These are phyloP conservation scores for Motacilla alba DNA, from an alignment of 2,113 vertebrate species.

Conservation along the genomic window DNA sequence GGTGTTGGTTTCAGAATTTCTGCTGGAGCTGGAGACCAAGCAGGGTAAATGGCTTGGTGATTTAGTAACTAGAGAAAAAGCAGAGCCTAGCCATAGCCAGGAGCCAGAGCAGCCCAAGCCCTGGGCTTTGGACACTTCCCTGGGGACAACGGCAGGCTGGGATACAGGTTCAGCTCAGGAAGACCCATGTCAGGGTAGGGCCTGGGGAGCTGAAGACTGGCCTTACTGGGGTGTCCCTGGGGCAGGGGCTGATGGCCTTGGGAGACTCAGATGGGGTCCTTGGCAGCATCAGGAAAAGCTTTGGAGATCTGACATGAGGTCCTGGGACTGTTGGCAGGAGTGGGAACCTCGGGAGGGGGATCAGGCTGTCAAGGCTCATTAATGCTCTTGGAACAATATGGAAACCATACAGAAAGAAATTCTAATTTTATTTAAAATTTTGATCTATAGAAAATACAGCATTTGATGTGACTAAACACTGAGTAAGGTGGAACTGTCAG, in stretches of 20 bases:
- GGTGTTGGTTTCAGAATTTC: slow-evolving; percentile 1
- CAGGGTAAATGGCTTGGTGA: neutral
- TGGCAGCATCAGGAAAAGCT: accelerated
- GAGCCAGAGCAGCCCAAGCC: neutral
- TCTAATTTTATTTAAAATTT: neutral
- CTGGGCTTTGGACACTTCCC: accelerated
- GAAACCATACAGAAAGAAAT: neutral
- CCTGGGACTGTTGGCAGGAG: neutral
- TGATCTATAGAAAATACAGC: neutral
- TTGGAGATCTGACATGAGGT: accelerated
- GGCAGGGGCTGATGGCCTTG: neutral
- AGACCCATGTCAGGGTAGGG: too few species aligned
- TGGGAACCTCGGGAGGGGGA: accelerated
- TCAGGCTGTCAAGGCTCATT: neutral
- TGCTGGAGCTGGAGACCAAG: neutral
- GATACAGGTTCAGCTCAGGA: accelerated
- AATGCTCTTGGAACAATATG: neutral
- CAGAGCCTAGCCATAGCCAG: neutral
- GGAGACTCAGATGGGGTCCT: neutral
- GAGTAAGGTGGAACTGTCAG: neutral
- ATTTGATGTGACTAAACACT: neutral
- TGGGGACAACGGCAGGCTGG: neutral
- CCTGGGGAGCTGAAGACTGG: neutral
- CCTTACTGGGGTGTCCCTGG: neutral
- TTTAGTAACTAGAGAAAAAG: neutral